phyloP scores from a whole-genome alignment of 2,113 vertebrate genomes.

The Dascyllus trimaculatus region DNA sequence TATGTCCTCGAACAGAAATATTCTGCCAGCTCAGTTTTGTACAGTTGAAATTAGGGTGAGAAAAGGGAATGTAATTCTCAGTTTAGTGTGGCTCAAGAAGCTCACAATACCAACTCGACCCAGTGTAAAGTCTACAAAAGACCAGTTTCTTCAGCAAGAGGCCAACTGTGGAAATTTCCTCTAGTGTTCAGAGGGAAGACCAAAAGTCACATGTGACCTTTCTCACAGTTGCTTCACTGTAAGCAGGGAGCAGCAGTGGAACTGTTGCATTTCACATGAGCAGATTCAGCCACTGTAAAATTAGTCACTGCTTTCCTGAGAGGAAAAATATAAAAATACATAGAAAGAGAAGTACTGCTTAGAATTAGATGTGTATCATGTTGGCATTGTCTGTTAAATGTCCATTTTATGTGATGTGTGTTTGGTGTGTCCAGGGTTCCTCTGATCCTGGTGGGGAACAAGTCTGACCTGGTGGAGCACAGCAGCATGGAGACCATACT shows the following conservation, averaged over 20 bases:
- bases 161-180: neutral
- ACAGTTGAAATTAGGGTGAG: no score
- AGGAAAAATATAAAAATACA: neutral
- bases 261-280: neutral
- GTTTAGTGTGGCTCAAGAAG: no score
- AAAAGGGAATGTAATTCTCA: no score
- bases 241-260: neutral
- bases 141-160: no score
- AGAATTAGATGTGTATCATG: neutral
- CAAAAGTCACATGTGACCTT: neutral
- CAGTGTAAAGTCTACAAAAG: no score
- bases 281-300: neutral
- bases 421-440: constrained; percentile 86
- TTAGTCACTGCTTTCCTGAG: neutral
- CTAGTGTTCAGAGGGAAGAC: neutral
- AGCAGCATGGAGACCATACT: constrained; percentile 99
- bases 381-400: no score
- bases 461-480: constrained; percentile 97
- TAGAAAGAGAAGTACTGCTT: neutral
- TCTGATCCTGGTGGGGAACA: constrained; percentile 98
- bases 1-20: constrained; percentile 59
- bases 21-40: neutral
- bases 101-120: no score
- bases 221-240: constrained; percentile 15
- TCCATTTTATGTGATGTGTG: neutral